Evolutionary conservation across 2,113 vertebrate species (phyloP).

Genomic region (Piaya cayana): DNA sequence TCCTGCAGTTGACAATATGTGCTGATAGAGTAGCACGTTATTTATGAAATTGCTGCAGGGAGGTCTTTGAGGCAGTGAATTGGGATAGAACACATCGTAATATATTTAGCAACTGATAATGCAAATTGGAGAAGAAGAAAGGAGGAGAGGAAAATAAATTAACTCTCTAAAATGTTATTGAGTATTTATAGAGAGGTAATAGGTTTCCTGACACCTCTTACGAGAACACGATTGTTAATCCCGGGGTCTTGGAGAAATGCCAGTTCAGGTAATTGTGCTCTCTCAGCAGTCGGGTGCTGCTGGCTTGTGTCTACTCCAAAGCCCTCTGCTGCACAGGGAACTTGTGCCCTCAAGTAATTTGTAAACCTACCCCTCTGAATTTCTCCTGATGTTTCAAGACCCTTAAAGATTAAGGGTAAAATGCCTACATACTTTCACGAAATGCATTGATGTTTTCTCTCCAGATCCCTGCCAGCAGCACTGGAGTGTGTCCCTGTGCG

Average conservation of each 20-base stretch:
- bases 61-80: background rate
- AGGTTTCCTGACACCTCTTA: background rate
- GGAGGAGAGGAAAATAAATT: conserved; percentile 24
- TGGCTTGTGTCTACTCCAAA: background rate
- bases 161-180: background rate
- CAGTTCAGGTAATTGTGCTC: background rate
- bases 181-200: background rate
- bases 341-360: background rate
- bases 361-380: background rate
- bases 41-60: background rate
- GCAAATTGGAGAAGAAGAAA: background rate
- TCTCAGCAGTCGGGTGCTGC: background rate
- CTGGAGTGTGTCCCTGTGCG: rapidly evolving
- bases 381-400: background rate
- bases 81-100: background rate
- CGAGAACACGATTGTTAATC: background rate
- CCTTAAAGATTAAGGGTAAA: background rate
- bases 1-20: background rate
- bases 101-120: conserved; percentile 9
- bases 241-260: background rate
- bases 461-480: rapidly evolving
- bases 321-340: background rate
- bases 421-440: background rate
- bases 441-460: background rate
- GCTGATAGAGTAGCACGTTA: conserved; percentile 10